A percentile compares a stretch with the other conserved stretches of the same genome.
Evolutionary conservation across 2,113 vertebrate genomes (phyloP).

Genomic region (Lontra canadensis): DNA sequence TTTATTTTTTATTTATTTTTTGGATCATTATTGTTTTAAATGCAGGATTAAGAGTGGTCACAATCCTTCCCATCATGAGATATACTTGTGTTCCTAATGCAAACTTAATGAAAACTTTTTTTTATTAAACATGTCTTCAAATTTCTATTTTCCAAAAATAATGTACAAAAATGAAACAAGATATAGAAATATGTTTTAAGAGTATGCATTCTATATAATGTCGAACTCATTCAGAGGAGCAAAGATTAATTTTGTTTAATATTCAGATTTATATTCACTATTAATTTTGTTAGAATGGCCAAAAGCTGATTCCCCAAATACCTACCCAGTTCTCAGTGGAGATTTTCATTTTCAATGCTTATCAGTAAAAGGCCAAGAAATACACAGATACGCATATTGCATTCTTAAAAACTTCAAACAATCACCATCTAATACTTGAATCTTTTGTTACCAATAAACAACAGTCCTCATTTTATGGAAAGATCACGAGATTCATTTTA

Average conservation of each 20-base stretch:
- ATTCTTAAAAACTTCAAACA: neutral
- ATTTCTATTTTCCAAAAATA: neutral
- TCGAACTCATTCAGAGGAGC: neutral
- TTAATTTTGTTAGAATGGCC: neutral
- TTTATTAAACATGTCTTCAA: neutral
- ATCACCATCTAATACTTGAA: neutral
- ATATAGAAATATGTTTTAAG: neutral
- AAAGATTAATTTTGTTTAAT: neutral
- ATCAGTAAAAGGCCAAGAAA: neutral
- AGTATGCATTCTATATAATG: neutral
- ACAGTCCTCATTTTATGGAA: slow-evolving; percentile 22
- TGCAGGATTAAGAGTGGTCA: neutral
- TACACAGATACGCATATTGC: neutral
- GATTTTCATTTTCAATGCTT: neutral
- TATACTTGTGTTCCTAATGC: neutral
- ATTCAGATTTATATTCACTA: neutral
- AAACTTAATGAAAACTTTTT: neutral
- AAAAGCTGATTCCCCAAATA: neutral
- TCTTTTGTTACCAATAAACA: slow-evolving; percentile 36
- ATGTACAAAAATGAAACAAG: neutral
- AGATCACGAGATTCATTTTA: neutral
- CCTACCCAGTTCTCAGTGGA: neutral
- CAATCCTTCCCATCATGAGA: neutral
- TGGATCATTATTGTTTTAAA: neutral
- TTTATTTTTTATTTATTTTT: neutral